phyloP scores from a whole-genome alignment of 2,113 vertebrate species.

The Benitochromis conjunctus region DNA sequence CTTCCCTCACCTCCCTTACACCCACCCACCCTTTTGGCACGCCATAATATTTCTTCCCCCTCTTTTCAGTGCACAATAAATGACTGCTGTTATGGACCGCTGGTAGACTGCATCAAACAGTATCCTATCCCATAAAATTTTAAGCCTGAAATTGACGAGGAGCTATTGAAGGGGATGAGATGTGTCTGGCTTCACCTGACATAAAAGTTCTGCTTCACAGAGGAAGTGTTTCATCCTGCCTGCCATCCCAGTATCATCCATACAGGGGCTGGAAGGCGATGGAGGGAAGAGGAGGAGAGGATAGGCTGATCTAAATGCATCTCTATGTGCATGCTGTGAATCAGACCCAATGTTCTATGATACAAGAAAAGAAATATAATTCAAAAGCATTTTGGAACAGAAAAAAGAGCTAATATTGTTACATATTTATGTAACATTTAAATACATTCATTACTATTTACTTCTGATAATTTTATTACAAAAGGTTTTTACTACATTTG shows the following conservation, averaged over 20 bases:
- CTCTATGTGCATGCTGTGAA: constrained; percentile 42
- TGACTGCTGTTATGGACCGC: constrained; percentile 99
- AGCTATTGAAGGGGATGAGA: constrained; percentile 84
- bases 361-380: constrained; percentile 8
- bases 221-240: constrained; percentile 72
- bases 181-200: constrained; percentile 89
- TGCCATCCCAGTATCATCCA: constrained; percentile 54
- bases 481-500: constrained; percentile 37
- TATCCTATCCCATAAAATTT: constrained; percentile 99
- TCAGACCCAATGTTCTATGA: constrained; percentile 42
- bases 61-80: constrained; percentile 95
- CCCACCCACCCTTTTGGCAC: constrained; percentile 1
- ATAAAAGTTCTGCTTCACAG: constrained; percentile 91
- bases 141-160: constrained; percentile 89
- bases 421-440: neutral
- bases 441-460: neutral
- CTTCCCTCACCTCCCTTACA: constrained; percentile 27
- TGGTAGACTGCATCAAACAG: constrained; percentile 99
- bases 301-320: constrained; percentile 48
- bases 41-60: constrained; percentile 68
- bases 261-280: constrained; percentile 47
- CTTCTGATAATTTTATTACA: neutral
- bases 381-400: neutral
- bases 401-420: neutral
- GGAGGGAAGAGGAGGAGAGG: constrained; percentile 30